Evolutionary conservation across 2,888 invertebrate species (phyloP), one percentile per base, ranked within the genome.

Genomic region (Orthosia incerta): DNA sequence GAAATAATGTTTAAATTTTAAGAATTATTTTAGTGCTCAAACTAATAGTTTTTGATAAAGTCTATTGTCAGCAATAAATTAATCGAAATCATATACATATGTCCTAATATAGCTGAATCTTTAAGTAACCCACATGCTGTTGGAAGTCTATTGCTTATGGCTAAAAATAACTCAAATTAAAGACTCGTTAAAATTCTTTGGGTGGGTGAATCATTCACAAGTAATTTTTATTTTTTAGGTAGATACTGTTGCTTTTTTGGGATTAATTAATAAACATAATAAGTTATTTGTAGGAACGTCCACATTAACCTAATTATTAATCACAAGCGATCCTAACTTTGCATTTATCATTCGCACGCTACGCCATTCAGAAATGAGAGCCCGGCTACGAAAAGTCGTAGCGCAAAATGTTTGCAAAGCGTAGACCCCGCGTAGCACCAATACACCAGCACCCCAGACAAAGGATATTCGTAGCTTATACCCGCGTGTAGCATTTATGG

Each of bases 161-260:
- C 31, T 39, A 57, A 51, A 61, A 71, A 76, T 64, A 78, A 71
- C 48, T 23, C 39, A 64, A 64, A 74, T 74, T 64, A 74, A 64
- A 73, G 46, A 73, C 20, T 74, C 59, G 23, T 64, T 53, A 51
- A 70, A 64, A 53, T 39, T 46, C n/a, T 23, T 3, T n/a, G 18
- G 31, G 23, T 39, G 13, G 23, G 18, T 51, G 45, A 55, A 48
- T 48, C 23, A 63, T 53, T 9, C 13, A n/a, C 15, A 74, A 61
- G 20, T 26, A 13, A 39, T 39, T 48, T 46, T 18, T 4, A 3
- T 13, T 20, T 53, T 55, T 31, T 46, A 20, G 53, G 9, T 16
- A 26, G 26, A 13, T 20, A 1, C 53, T 31, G 9, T 12, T 18
- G 4, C 46, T 62, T 16, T 55, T 53, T 46, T 55, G 3, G 48